A percentile compares a stretch with the other conserved stretches of the same genome.
Conservation (phyloP, 2,888 invertebrate genomes). For the Oscheius sp. region DNA sequence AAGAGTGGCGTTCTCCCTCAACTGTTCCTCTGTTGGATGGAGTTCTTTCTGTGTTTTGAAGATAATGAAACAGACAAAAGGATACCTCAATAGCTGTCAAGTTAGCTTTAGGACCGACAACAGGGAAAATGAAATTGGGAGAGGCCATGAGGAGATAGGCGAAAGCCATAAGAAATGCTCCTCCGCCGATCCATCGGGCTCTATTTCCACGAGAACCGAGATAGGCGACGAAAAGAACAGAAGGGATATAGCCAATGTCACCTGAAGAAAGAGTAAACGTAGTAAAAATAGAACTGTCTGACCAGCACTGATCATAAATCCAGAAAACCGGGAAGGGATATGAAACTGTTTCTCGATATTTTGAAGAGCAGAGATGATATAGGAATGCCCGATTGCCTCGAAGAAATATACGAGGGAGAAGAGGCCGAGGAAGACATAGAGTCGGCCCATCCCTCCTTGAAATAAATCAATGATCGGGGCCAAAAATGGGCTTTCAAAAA, state of each 20-base stretch:
- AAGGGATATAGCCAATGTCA: conserved; percentile 69
- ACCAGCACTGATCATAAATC: conserved; percentile 68
- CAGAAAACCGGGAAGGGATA: conserved; percentile 66
- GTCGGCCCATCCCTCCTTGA: conserved; percentile 47
- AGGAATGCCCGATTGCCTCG: conserved; percentile 65
- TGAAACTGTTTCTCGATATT: conserved; percentile 69
- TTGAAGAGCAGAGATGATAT: conserved; percentile 67
- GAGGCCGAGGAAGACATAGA: conserved; percentile 60
- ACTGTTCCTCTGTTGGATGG: conserved; percentile 36
- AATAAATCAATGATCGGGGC: too few relatives aligned
- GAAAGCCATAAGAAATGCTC: conserved; percentile 66
- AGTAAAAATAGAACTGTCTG: conserved; percentile 19
- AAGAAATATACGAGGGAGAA: conserved; percentile 66
- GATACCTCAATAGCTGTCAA: conserved; percentile 55
- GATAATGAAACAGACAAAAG: not conserved
- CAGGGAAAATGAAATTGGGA: conserved; percentile 67
- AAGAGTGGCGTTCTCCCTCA: conserved; percentile 44
- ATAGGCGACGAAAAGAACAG: conserved; percentile 68
- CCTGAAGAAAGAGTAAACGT: conserved; percentile 43
- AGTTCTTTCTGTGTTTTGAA: conserved; percentile 40
- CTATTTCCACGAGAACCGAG: conserved; percentile 66
- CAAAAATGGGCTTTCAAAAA: too few relatives aligned
- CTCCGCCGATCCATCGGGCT: conserved; percentile 67
- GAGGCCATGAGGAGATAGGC: conserved; percentile 65
- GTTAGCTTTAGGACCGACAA: conserved; percentile 53